Evolutionary conservation across 2,797 vertebrate genomes (phyloP).

Genomic region (Agapornis canus): DNA sequence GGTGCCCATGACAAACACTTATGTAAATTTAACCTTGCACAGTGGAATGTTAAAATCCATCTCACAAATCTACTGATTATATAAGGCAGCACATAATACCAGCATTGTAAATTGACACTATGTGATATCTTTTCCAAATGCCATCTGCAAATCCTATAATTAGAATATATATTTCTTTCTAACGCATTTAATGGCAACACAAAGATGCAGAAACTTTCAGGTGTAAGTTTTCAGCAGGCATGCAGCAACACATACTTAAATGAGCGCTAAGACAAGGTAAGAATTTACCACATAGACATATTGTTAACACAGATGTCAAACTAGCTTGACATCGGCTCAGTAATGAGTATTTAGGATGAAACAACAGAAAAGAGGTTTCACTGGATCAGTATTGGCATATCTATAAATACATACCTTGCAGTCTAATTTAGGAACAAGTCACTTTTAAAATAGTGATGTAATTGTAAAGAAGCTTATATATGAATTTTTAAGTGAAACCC

Average conservation of each 20-base stretch:
- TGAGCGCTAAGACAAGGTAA: not conserved
- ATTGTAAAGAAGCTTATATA: not conserved
- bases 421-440: not conserved
- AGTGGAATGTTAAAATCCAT: not conserved
- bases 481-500: not conserved
- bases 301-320: constrained; percentile 18
- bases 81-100: not conserved
- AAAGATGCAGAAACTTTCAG: constrained; percentile 46
- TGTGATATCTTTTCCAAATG: constrained; percentile 47
- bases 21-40: not conserved
- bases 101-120: constrained; percentile 14
- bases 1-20: not conserved
- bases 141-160: constrained; percentile 69
- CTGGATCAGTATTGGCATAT: not conserved
- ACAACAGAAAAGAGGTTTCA: not conserved
- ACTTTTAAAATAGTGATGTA: not conserved
- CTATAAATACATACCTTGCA: not conserved
- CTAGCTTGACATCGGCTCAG: not conserved
- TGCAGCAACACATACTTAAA: not conserved
- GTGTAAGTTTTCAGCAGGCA: not conserved
- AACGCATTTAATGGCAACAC: constrained; percentile 54
- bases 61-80: not conserved
- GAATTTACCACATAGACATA: not conserved
- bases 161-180: constrained; percentile 56
- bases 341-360: constrained; percentile 14